Base-by-base conservation (phyloP, 2,113 vertebrate species). In the Channa argus region DNA sequence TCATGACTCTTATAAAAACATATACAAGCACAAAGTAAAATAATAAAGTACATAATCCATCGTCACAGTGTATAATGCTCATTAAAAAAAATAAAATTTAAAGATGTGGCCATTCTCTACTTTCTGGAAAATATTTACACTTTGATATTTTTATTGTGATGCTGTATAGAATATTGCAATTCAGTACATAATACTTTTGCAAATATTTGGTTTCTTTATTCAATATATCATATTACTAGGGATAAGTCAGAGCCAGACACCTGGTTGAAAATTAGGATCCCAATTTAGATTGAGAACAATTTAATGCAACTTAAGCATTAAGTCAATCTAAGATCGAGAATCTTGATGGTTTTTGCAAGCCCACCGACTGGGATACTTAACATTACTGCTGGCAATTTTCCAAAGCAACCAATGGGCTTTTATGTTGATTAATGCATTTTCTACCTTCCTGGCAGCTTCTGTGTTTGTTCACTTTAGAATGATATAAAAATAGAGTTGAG, bases 141-240 rank as follows among this genome's bases (percentile, higher is more conserved):
- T 60, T 65, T 11, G 15, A 77, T 9, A 65, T 33, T 61, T 82
- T 61, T 12, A 55, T 9, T 45, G 8, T 14, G 33, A 65, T 12
- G 9, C 59, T 41, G 15, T 15, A 5, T 33, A 45, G 43, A 70
- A n/a, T n/a, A n/a, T n/a, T 47, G 1, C 50, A 8, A 24, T 52
- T 58, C 8, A 81, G 81, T 80, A 87, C 81, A 87, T 81, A 89
- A 84, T 63, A 80, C 12, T 62, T 51, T 3, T 5, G 37, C 6
- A 61, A 80, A 84, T 67, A 56, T 86, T 79, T 72, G 45, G 53
- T 70, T 45, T 51, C 58, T 64, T 24, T 68, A 14, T 67, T 6
- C 59, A 39, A 53, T 24, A 52, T 53, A 8, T 36, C 74, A 15
- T 12, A 54, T 63, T 58, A 68, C 24, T 41, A 71, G 37, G 34